Percentiles rank a stretch among this genome's conserved stretches.
These are phyloP conservation scores for Gallinago solitaria DNA, from an alignment of 2,797 vertebrate genomes.

Conservation along the genomic window DNA sequence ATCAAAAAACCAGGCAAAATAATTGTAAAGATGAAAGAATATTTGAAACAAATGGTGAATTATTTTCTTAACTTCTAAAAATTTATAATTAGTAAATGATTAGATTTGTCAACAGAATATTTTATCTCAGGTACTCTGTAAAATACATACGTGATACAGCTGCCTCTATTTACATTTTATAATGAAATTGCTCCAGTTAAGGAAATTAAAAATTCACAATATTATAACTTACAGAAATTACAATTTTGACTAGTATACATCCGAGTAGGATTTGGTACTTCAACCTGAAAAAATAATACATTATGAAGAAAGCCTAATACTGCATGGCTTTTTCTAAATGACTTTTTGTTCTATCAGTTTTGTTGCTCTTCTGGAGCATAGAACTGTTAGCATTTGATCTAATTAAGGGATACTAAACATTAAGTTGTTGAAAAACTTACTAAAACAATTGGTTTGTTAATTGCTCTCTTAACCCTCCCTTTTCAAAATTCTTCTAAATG, in stretches of 20 bases:
- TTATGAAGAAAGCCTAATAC: background rate
- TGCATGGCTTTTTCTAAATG: background rate
- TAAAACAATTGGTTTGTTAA: background rate
- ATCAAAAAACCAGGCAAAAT: fast-evolving
- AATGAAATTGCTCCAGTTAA: background rate
- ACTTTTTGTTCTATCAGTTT: background rate
- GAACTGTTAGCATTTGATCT: background rate
- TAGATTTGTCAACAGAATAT: background rate
- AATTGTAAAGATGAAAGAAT: background rate
- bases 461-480: background rate
- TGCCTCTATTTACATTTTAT: background rate
- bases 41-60: background rate
- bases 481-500: background rate
- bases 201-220: background rate
- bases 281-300: background rate
- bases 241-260: background rate
- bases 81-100: background rate
- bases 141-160: background rate
- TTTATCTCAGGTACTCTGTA: background rate
- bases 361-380: background rate
- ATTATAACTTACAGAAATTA: background rate
- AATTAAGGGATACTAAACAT: background rate
- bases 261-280: background rate
- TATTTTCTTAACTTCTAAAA: background rate
- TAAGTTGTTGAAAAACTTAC: background rate